A percentile compares a stretch with the other conserved stretches of the same genome.
phyloP scores from a whole-genome alignment of 2,113 vertebrate genomes.

The Psittacula cyanocephala region DNA sequence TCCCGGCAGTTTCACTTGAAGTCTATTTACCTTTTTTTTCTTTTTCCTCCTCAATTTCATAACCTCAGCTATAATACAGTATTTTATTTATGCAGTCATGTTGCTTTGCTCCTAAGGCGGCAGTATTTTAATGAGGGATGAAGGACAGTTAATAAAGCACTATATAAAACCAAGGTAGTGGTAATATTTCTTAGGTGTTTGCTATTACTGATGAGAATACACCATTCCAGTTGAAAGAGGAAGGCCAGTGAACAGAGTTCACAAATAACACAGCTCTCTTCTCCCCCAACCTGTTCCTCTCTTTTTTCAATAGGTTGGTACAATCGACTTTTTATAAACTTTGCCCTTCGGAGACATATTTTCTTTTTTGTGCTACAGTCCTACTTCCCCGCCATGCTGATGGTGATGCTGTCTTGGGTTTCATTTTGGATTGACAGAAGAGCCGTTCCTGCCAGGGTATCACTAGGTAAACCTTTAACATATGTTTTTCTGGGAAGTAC shows the following conservation, averaged over 20 bases:
- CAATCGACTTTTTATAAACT: slow-evolving; percentile 92
- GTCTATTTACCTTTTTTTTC: background rate
- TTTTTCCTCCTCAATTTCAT: background rate
- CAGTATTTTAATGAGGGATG: background rate
- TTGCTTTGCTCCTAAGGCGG: background rate
- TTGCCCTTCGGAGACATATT: slow-evolving; percentile 89
- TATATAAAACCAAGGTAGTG: background rate
- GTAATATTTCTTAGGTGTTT: background rate
- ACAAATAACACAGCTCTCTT: background rate
- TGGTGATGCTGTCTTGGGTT: slow-evolving; percentile 93
- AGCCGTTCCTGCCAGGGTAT: slow-evolving; percentile 90
- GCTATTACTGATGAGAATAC: background rate
- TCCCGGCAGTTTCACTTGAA: background rate
- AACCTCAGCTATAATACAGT: background rate
- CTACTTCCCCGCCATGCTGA: slow-evolving; percentile 92
- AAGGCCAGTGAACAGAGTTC: background rate
- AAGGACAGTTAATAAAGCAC: background rate
- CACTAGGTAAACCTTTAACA: slow-evolving; percentile 80
- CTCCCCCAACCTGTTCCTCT: background rate
- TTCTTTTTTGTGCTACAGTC: slow-evolving; percentile 96
- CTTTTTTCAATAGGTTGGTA: slow-evolving; percentile 83
- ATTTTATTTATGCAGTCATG: background rate
- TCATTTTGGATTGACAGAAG: slow-evolving; percentile 94
- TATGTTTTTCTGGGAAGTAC: background rate
- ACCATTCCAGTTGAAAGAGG: background rate